Percentiles rank a stretch among this genome's conserved stretches.
Conservation (phyloP, 2,797 vertebrate genomes). For the Acanthurus lineatus region DNA sequence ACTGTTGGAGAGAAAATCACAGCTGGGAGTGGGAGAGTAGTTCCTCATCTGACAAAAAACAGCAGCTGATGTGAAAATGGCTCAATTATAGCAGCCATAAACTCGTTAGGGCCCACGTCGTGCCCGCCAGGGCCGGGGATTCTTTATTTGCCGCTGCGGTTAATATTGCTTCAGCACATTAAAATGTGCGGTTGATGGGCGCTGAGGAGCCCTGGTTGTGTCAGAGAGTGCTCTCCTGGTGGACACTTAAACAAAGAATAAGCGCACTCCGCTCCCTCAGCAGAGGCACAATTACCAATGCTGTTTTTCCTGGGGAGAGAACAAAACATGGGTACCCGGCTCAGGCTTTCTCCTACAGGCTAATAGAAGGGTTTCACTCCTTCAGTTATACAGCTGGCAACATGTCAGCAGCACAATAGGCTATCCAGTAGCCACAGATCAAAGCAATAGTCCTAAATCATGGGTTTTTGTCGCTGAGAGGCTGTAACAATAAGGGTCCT, state of each 20-base stretch:
- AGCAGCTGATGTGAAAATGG: conserved; percentile 84
- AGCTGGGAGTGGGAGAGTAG: conserved; percentile 65
- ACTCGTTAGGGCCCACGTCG: conserved; percentile 80
- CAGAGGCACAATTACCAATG: conserved; percentile 82
- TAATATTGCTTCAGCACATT: conserved; percentile 85
- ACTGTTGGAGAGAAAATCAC: conserved; percentile 70
- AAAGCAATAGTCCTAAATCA: conserved; percentile 76
- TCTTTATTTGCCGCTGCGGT: conserved; percentile 74
- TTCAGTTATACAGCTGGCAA: conserved; percentile 68
- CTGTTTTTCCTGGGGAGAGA: conserved; percentile 81
- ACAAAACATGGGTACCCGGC: conserved; percentile 68
- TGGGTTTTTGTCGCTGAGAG: conserved; percentile 72
- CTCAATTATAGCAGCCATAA: conserved; percentile 85
- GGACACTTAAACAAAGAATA: conserved; percentile 86
- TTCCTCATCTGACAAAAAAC: conserved; percentile 80
- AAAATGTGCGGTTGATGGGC: conserved; percentile 81
- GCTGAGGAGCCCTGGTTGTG: conserved; percentile 77
- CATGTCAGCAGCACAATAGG: conserved; percentile 74
- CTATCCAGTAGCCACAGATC: conserved; percentile 71
- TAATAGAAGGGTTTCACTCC: conserved; percentile 78
- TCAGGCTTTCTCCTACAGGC: conserved; percentile 70
- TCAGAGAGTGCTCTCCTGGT: conserved; percentile 84
- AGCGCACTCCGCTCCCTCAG: conserved; percentile 73
- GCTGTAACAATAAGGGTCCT: conserved; percentile 74
- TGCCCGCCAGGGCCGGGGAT: conserved; percentile 62